Base-by-base conservation (phyloP, 2,113 vertebrate species). In the Petroica traversi region DNA sequence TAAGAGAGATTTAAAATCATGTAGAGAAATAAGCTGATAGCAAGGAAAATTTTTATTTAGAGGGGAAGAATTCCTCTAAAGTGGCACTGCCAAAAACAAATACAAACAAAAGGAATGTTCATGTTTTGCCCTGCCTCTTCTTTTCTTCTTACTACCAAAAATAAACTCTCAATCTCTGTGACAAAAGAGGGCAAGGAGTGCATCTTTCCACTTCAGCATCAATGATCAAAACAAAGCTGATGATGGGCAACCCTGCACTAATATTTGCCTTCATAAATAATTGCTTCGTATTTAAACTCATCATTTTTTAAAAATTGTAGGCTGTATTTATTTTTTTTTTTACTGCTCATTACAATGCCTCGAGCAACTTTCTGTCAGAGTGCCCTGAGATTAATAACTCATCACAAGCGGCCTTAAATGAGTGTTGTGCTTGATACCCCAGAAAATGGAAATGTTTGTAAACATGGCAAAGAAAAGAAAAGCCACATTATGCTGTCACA, bases 391-490 rank as follows among this genome's bases (percentile, higher is more conserved):
- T 87, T 81, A 89, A 82, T 89, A 88, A 63, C 24, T 48, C 17
- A 13, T 69, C 86, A 71, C 64, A 80, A 83, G 75, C 48, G 88
- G 85, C 26, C 76, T 55, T 71, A 68, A 17, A 8, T 43, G 72
- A 87, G 41, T 58, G 52, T 48, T 64, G 45, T 62, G 41, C 40
- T 82, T 73, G 51, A 94, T 91, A 76, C 26, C 29, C 80, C 75
- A 66, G 72, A 41, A 62, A 88, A 91, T 72, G 46, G 64, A 61
- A 77, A 94, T 57, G 45, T 97, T 96, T 96, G 63, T 82, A 85
- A 95, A 90, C 63, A 83, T 40, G 43, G 22, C 34, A 66, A 34
- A 68, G 45, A 10, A 52, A 54, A 91, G 79, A 92, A 48, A 41
- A 40, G 59, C 8, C 41, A 58, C 54, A 49, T 88, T 73, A 58